These are phyloP conservation scores for Aramus guarauna DNA, from an alignment of 2,113 vertebrate species.

Conservation along the genomic window DNA sequence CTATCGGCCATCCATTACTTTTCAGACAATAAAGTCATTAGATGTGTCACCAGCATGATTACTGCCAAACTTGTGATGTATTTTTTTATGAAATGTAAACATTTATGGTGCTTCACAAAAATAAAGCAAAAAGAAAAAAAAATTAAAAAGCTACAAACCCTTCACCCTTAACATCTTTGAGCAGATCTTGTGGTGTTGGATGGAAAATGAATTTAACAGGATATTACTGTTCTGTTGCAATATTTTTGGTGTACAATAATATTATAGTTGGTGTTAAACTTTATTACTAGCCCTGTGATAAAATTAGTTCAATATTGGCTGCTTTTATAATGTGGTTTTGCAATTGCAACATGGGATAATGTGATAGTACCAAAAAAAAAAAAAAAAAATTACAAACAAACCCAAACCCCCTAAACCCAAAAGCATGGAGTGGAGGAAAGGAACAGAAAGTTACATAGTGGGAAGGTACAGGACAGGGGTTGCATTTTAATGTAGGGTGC, in stretches of 20 bases:
- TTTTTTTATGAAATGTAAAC: constrained; percentile 45
- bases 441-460: not conserved
- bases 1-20: not conserved
- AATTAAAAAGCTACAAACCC: not conserved
- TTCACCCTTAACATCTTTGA: constrained; percentile 56
- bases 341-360: constrained; percentile 64
- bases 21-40: constrained; percentile 1
- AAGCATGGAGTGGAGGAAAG: not conserved
- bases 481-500: not conserved
- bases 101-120: not conserved
- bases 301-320: constrained; percentile 72
- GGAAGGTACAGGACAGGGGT: not conserved
- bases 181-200: constrained; percentile 49
- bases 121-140: not conserved
- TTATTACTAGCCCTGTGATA: constrained; percentile 69
- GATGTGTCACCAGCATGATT: not conserved
- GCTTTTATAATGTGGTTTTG: constrained; percentile 67
- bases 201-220: constrained; percentile 72
- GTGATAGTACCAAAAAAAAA: constrained; percentile 18
- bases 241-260: constrained; percentile 71
- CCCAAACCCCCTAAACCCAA: not conserved
- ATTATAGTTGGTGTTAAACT: constrained; percentile 71
- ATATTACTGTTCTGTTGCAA: constrained; percentile 69
- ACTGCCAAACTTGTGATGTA: not conserved
- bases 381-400: not conserved